Base-by-base conservation (phyloP, 1,140 invertebrate genomes). In the Acromyrmex charruanus region DNA sequence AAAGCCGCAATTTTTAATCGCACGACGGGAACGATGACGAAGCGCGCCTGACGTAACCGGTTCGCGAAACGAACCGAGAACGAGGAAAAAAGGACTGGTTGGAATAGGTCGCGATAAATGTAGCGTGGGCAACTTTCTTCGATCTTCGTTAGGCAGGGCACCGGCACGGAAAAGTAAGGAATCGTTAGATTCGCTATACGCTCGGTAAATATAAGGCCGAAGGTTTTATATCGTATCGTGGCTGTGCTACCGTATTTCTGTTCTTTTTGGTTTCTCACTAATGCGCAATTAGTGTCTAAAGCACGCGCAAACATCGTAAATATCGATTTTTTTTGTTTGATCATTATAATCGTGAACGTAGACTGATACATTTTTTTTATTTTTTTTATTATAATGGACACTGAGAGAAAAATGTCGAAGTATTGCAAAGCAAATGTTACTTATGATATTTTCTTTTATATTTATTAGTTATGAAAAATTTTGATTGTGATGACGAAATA, bases 111-210 rank as follows among this genome's bases (percentile, higher is more conserved):
- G 69, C 61, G 61, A 49, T 85, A 85, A 85, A 85, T 66, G 31
- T 55, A 66, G 55, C 74, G 35, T 58, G 28, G 25, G 31, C 28
- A 72, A 79, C 75, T 81, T 86, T 81, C 51, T 86, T 86, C 77
- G 85, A 86, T 81, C 65, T 81, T 80, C 44, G 53, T 86, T 86
- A 86, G 53, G 55, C 85, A 35, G 68, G 39, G 77, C 77, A 81
- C 14, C 53, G 49, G 65, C 77, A 68, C 49, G 71, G 55, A 87
- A 85, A 87, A 87, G 44, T 61, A 87, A 84, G 77, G 35, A 74
- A 65, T 84, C 79, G 58, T 71, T 84, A 82, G 80, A 82, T 85
- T 63, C 68, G 68, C 86, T 84, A 84, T 68, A 72, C 81, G 81
- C 79, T 85, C 66, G 68, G 44, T 85, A 85, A 74, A 72, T 44